Conservation (phyloP, 2,113 vertebrate genomes). For the Zapus hudsonius region DNA sequence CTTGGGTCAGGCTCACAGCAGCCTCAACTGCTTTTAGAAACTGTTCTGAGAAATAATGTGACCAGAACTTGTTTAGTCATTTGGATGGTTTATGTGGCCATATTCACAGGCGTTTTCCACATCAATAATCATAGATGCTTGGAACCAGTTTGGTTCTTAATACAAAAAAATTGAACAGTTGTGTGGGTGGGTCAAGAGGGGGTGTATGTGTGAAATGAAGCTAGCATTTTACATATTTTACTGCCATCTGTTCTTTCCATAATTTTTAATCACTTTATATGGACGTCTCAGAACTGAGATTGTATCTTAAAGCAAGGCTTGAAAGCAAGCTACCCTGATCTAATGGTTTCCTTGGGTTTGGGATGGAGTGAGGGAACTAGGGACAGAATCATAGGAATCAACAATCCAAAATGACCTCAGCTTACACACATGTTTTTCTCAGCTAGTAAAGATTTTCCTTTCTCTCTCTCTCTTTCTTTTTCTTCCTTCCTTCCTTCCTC, state of each 20-base stretch:
- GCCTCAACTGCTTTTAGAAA: slow-evolving; percentile 45
- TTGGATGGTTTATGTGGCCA: slow-evolving; percentile 43
- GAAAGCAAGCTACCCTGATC: slow-evolving; percentile 36
- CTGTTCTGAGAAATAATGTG: slow-evolving; percentile 46
- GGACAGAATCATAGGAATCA: not conserved
- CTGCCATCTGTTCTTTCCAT: slow-evolving; percentile 77
- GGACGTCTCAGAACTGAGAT: slow-evolving; percentile 40
- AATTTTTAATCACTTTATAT: slow-evolving; percentile 74
- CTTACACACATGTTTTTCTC: not conserved
- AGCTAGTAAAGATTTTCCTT: not conserved
- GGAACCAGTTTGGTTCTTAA: slow-evolving; percentile 59
- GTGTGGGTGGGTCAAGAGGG: slow-evolving; percentile 79
- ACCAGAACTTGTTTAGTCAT: slow-evolving; percentile 58
- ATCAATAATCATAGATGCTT: slow-evolving; percentile 62
- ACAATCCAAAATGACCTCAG: not conserved
- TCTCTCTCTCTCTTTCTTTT: not conserved
- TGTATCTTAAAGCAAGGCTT: slow-evolving; percentile 52
- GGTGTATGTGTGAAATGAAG: slow-evolving; percentile 67
- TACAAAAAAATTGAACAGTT: slow-evolving; percentile 74
- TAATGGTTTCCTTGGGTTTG: slow-evolving; percentile 27
- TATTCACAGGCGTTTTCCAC: slow-evolving; percentile 70
- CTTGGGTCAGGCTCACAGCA: not conserved
- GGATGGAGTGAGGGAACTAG: not conserved
- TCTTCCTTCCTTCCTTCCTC: not conserved
- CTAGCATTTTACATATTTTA: slow-evolving; percentile 73